A percentile compares a stretch with the other conserved stretches of the same genome.
phyloP scores from a whole-genome alignment of 2,797 vertebrate species.

The Kryptolebias ocellatus region DNA sequence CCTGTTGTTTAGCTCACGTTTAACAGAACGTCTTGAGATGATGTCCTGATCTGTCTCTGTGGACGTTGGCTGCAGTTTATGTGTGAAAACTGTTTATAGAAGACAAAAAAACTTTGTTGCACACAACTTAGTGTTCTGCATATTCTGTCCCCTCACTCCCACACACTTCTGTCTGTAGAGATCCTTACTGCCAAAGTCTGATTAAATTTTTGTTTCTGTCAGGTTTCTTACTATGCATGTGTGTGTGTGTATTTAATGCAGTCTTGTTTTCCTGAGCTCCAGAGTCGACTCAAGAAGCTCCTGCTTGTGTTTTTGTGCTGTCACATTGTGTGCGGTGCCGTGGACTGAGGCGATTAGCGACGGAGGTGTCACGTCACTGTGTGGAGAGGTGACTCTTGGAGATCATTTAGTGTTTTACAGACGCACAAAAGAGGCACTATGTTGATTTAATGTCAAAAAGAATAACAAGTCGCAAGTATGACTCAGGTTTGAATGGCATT shows the following conservation, averaged over 20 bases:
- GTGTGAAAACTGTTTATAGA: slow-evolving; percentile 5
- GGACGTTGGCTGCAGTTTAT: neutral
- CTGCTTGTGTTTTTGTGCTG: slow-evolving; percentile 35
- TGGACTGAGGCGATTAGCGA: neutral
- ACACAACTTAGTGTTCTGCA: slow-evolving; percentile 26
- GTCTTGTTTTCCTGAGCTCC: slow-evolving; percentile 21
- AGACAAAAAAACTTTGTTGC: slow-evolving; percentile 27
- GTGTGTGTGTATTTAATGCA: slow-evolving; percentile 3
- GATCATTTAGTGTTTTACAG: slow-evolving; percentile 16
- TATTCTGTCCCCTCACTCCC: slow-evolving; percentile 45
- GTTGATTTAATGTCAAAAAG: slow-evolving; percentile 6
- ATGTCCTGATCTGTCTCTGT: neutral
- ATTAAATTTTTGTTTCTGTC: slow-evolving; percentile 40
- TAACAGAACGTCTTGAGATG: neutral
- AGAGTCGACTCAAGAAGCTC: slow-evolving; percentile 26
- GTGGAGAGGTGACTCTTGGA: slow-evolving; percentile 7
- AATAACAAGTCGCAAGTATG: slow-evolving; percentile 7
- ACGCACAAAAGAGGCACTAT: neutral
- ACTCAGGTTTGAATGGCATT: slow-evolving; percentile 11
- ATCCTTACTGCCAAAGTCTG: slow-evolving; percentile 34
- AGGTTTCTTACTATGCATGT: slow-evolving; percentile 4
- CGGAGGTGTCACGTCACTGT: slow-evolving; percentile 5
- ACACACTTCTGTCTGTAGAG: slow-evolving; percentile 56
- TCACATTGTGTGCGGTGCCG: slow-evolving; percentile 30
- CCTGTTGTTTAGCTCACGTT: neutral